Base-by-base conservation (phyloP, 2,113 vertebrate genomes). In the Siniperca chuatsi region DNA sequence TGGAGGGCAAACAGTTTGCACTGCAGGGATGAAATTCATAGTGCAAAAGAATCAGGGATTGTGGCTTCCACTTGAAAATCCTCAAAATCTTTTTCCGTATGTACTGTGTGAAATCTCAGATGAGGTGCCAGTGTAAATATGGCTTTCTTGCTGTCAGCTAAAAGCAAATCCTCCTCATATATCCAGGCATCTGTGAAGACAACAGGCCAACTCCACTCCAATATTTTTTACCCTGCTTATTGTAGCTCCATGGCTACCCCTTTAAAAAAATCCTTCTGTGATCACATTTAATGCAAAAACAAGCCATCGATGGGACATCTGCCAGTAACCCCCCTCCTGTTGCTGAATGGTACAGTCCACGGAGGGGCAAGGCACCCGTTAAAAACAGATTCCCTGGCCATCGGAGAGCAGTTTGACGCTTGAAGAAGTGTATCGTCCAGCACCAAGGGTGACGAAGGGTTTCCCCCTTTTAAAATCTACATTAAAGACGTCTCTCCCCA, bases 341-440 rank as follows among this genome's bases (percentile, higher is more conserved):
- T 42, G 71, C 81, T 76, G 48, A 64, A 21, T 35, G 64, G 77
- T 75, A 13, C 81, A 85, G 92, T 90, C 85, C 87, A 46, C 64
- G 78, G 83, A 91, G 81, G 83, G 76, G 81, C 81, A 91, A 93
- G 92, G 92, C 93, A 92, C 90, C 93, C 81, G 12, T 87, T 82
- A 61, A 62, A 76, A 90, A 87, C 76, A 87, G 78, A 86, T 50
- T 72, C 82, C 87, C 87, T 20, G 20, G 82, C 70, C 82, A 65
- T 72, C 42, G 10, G 37, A 60, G 75, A 85, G 76, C 77, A 82
- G 87, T 78, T 55, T 80, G 48, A 85, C 16, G 46, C 74, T 74
- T 86, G 64, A 82, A 85, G 91, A 87, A 55, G 77, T 60, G 62
- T 55, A 70, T 70, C 13, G 83, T 92, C 84, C 90, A 94, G 93